Conservation (phyloP, 2,113 vertebrate genomes). For the Pyrgilauda ruficollis region DNA sequence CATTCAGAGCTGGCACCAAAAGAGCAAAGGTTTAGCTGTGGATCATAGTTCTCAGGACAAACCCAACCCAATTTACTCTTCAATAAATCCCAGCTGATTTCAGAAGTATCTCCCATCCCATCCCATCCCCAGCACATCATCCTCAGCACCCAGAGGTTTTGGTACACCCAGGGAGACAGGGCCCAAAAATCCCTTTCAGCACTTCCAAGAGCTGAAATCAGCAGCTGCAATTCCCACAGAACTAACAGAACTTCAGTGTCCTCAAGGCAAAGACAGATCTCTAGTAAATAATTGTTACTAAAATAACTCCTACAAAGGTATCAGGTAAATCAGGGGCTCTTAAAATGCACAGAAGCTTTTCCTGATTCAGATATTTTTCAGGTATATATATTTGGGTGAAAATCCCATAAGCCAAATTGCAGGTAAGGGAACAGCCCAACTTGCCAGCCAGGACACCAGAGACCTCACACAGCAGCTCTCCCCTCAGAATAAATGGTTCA, state of each 20-base stretch:
- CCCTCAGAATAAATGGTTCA: background rate
- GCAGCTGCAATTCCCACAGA: background rate
- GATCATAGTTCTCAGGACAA: background rate
- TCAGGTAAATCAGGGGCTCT: background rate
- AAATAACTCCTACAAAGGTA: background rate
- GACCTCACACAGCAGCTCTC: background rate
- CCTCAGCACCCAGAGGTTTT: background rate
- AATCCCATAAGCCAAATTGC: background rate
- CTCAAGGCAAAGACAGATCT: background rate
- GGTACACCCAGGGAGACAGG: background rate
- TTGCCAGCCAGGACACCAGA: background rate
- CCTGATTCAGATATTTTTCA: background rate
- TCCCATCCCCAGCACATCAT: accelerated
- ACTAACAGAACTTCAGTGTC: background rate
- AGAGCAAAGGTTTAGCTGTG: background rate
- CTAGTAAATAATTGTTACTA: background rate
- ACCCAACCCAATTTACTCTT: background rate
- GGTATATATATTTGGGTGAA: background rate
- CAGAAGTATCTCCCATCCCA: background rate
- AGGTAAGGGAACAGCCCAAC: accelerated
- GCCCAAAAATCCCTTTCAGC: background rate
- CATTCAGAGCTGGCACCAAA: background rate
- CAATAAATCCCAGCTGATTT: background rate
- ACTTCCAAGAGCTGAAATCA: background rate
- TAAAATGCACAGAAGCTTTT: background rate